Conservation (phyloP, 2,113 vertebrate genomes). For the Eubucco bourcierii region DNA sequence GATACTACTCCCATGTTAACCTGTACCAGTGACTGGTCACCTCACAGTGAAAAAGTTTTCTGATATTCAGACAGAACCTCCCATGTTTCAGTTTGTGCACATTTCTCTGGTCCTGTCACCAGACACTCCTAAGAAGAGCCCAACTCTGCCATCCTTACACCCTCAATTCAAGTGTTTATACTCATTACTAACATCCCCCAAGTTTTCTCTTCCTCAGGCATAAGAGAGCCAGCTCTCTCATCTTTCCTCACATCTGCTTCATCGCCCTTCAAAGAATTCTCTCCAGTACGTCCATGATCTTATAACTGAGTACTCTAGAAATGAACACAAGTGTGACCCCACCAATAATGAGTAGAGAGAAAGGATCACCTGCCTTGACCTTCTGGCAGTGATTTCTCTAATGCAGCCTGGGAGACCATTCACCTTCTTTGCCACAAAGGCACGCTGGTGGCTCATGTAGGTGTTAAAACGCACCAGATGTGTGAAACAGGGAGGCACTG, state of each 20-base stretch:
- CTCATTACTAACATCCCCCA: too few relatives aligned
- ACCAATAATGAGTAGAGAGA: background rate
- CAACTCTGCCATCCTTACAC: background rate
- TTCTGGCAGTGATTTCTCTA: background rate
- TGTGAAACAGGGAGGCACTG: background rate
- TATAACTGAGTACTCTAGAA: too few relatives aligned
- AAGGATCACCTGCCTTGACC: background rate
- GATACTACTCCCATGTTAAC: background rate
- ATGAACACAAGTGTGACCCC: background rate
- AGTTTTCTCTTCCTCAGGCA: background rate
- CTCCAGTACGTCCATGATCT: too few relatives aligned
- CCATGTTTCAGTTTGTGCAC: background rate
- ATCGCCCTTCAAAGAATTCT: too few relatives aligned
- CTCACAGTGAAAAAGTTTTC: background rate
- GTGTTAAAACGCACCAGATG: background rate
- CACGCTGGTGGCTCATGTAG: background rate
- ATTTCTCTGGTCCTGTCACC: background rate
- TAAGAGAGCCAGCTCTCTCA: too few relatives aligned
- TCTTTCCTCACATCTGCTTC: too few relatives aligned
- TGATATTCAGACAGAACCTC: background rate
- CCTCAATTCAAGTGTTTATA: background rate
- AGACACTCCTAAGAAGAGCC: background rate
- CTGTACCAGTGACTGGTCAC: background rate
- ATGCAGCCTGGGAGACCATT: fast-evolving
- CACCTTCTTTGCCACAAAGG: background rate